Conservation (phyloP, 2,888 invertebrate species). For the Osedax fenrisi region DNA sequence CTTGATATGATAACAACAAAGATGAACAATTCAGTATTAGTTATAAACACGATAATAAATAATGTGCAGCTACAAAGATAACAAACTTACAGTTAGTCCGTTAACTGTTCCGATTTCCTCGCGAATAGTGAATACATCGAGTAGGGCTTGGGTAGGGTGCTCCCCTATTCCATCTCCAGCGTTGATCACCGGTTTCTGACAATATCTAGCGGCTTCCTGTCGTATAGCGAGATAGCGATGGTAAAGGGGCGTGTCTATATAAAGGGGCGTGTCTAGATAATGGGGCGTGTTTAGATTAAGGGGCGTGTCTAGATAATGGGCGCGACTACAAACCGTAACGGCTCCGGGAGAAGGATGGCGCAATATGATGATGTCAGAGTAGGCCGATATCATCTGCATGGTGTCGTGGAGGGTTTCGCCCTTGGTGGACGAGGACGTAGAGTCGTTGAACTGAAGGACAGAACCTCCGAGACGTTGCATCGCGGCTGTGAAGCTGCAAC, state of each 20-base stretch:
- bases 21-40: too few species aligned
- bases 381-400: slow-evolving; percentile 53
- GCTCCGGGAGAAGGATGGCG: slow-evolving; percentile 86
- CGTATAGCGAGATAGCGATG: too few species aligned
- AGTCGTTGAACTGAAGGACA: slow-evolving; percentile 77
- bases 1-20: too few species aligned
- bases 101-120: slow-evolving; percentile 98
- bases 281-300: background rate
- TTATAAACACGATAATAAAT: too few species aligned
- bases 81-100: slow-evolving; percentile 68
- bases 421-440: slow-evolving; percentile 83
- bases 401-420: slow-evolving; percentile 70
- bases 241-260: background rate
- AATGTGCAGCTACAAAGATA: too few species aligned
- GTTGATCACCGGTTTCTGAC: slow-evolving; percentile 85
- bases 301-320: background rate
- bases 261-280: background rate
- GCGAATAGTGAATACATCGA: slow-evolving; percentile 92
- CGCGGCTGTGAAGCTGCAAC: slow-evolving; percentile 86
- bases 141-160: slow-evolving; percentile 80
- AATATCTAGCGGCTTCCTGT: slow-evolving; percentile 61
- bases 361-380: slow-evolving; percentile 81
- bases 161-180: slow-evolving; percentile 74
- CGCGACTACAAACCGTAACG: slow-evolving; percentile 54
- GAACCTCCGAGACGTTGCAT: slow-evolving; percentile 89